These are phyloP conservation scores for Limulus polyphemus DNA, from an alignment of 2,888 invertebrate genomes.

Conservation along the genomic window DNA sequence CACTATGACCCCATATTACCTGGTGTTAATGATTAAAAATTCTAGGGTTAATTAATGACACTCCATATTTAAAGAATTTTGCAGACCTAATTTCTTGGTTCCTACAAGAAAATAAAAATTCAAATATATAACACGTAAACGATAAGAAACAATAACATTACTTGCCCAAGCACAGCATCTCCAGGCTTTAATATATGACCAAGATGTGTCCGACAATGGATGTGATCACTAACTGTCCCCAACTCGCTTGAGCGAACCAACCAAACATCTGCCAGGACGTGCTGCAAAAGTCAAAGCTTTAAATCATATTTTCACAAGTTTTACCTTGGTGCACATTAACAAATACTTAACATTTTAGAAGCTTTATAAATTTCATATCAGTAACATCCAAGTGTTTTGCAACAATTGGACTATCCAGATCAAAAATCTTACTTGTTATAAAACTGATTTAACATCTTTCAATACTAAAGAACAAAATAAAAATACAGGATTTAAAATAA, in stretches of 20 bases:
- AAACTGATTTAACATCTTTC: too few species aligned
- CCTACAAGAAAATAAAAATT: too few species aligned
- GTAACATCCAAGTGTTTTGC: too few species aligned
- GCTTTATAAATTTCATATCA: neutral
- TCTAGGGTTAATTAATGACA: too few species aligned
- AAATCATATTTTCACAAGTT: neutral
- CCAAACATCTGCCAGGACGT: conserved; percentile 86
- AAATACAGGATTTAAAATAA: too few species aligned
- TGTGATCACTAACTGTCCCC: conserved; percentile 60
- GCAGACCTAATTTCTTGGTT: too few species aligned
- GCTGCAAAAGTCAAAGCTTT: conserved; percentile 40
- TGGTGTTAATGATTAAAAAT: too few species aligned
- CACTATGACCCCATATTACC: too few species aligned
- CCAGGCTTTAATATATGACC: conserved; percentile 86
- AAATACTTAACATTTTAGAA: conserved; percentile 5
- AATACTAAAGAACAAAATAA: too few species aligned
- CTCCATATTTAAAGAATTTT: too few species aligned
- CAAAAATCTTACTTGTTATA: too few species aligned
- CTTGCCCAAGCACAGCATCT: conserved; percentile 80
- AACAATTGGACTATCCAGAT: too few species aligned
- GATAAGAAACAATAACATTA: conserved; percentile 19
- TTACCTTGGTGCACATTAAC: neutral
- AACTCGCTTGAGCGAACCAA: conserved; percentile 73
- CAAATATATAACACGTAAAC: neutral
- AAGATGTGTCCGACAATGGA: conserved; percentile 82